Evolutionary conservation across 2,797 vertebrate genomes (phyloP).

Genomic region (Limosa lapponica): DNA sequence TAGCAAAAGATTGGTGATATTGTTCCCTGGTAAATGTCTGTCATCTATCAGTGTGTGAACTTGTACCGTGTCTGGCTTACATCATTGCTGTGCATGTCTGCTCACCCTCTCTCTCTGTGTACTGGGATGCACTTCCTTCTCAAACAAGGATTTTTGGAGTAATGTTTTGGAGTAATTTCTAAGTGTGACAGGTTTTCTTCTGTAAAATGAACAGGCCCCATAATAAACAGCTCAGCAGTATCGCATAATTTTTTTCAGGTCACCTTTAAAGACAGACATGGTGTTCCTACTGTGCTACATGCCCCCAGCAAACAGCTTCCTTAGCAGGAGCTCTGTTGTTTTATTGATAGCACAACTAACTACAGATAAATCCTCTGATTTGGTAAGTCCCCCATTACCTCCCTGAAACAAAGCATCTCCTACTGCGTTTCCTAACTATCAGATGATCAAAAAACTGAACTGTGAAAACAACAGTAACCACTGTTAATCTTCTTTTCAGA

Average conservation of each 20-base stretch:
- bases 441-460: constrained; percentile 40
- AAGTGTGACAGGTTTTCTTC: not conserved
- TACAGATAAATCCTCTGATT: constrained; percentile 51
- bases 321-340: constrained; percentile 57
- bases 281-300: constrained; percentile 48
- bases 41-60: not conserved
- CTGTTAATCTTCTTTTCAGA: not conserved
- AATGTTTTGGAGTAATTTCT: not conserved
- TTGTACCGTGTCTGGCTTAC: not conserved
- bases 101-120: not conserved
- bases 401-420: constrained; percentile 5
- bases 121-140: not conserved
- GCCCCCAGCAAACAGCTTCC: constrained; percentile 40
- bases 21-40: not conserved
- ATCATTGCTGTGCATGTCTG: not conserved
- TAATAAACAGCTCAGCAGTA: constrained; percentile 29
- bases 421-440: constrained; percentile 28
- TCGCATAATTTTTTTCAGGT: constrained; percentile 31
- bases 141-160: not conserved
- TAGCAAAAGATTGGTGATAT: not conserved
- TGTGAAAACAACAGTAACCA: not conserved
- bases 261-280: constrained; percentile 44
- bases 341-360: constrained; percentile 55
- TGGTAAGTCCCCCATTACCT: not conserved
- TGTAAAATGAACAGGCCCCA: not conserved